These are phyloP conservation scores for Antheraea yamamai DNA, from an alignment of 2,888 invertebrate genomes.

Conservation along the genomic window DNA sequence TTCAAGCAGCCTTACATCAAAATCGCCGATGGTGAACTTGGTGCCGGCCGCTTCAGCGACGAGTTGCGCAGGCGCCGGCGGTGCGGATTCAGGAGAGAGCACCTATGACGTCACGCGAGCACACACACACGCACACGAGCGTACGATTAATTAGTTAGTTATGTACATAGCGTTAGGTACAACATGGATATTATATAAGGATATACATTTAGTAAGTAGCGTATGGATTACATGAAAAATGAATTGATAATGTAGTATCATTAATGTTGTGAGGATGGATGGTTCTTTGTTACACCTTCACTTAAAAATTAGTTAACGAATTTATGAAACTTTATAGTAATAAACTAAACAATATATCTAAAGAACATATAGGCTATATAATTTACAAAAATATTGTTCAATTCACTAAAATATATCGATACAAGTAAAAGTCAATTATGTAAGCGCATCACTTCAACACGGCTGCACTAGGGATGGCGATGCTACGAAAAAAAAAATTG, in stretches of 20 bases:
- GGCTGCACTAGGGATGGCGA: too few species aligned
- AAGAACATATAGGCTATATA: too few species aligned
- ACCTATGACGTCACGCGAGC: constrained; percentile 63
- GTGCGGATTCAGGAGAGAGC: constrained; percentile 80
- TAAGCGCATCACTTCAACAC: too few species aligned
- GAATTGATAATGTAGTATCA: background rate
- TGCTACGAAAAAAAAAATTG: too few species aligned
- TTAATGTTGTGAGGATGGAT: too few species aligned
- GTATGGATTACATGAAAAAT: background rate
- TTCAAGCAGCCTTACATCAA: constrained; percentile 83
- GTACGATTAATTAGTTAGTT: constrained; percentile 32
- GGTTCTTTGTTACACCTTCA: too few species aligned
- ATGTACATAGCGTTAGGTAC: constrained; percentile 36
- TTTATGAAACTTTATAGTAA: too few species aligned
- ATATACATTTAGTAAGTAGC: background rate
- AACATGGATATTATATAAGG: background rate
- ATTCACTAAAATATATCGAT: too few species aligned
- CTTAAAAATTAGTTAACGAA: too few species aligned
- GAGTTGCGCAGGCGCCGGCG: constrained; percentile 84
- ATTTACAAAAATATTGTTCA: too few species aligned
- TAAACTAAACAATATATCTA: too few species aligned
- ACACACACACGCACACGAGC: constrained; percentile 27
- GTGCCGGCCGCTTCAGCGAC: constrained; percentile 74
- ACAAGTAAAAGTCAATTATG: too few species aligned
- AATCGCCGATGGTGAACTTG: constrained; percentile 89